A percentile compares a stretch with the other conserved stretches of the same genome.
Conservation (phyloP, 2,888 invertebrate genomes). For the Auanema sp. region DNA sequence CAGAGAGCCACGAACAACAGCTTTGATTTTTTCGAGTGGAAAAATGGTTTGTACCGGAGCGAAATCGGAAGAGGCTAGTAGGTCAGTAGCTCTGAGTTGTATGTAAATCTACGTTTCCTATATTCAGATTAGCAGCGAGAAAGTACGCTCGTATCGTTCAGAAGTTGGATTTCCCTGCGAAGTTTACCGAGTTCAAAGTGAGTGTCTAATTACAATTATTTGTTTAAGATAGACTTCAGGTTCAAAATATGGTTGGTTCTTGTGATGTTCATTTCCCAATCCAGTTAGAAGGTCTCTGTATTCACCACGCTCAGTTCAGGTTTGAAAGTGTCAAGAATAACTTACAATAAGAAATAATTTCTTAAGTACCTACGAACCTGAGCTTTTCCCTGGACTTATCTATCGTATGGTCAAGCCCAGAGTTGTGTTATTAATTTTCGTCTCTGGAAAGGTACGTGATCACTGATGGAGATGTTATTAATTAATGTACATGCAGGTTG, state of each 20-base stretch:
- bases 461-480: neutral
- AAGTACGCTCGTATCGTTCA: constrained; percentile 83
- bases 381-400: constrained; percentile 95
- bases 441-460: constrained; percentile 85
- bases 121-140: constrained; percentile 76
- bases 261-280: constrained; percentile 86
- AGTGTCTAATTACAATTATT: neutral
- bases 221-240: constrained; percentile 56
- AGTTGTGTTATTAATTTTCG: constrained; percentile 93
- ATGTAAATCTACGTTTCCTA: neutral
- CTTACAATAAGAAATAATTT: neutral
- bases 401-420: constrained; percentile 87
- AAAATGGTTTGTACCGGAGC: constrained; percentile 88
- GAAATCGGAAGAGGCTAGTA: constrained; percentile 80
- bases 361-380: constrained; percentile 83
- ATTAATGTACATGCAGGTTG: constrained; percentile 66
- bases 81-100: constrained; percentile 56
- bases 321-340: neutral
- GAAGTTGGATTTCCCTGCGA: constrained; percentile 76
- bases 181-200: constrained; percentile 64
- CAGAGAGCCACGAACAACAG: constrained; percentile 80
- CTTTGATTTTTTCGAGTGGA: constrained; percentile 80
- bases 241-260: constrained; percentile 84
- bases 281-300: constrained; percentile 77
- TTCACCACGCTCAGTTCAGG: constrained; percentile 81